Evolutionary conservation across 2,888 invertebrate species (phyloP), one percentile per base, ranked within the genome.

Genomic region (Boloria selene): DNA sequence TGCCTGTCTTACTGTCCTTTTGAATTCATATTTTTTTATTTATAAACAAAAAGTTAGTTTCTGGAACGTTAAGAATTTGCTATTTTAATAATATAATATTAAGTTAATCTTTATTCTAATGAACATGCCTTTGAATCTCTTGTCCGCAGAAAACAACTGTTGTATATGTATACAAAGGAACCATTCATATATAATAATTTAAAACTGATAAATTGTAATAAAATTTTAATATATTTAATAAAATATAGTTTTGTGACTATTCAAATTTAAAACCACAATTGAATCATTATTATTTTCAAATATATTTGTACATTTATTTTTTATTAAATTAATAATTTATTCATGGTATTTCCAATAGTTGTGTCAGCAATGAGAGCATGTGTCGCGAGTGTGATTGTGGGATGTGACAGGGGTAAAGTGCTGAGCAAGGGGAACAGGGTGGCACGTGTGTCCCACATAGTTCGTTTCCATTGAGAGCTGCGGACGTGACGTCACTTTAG

Each of bases 381-480:
- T 75, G 82, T 82, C 81, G 82, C 80, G 77, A 78, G 79, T 81
- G 81, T 76, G 81, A 75, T 78, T 73, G 77, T 65, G 74, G 65
- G 71, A 70, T 74, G 70, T 62, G 59, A 22, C 69, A 59, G 68
- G 70, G 67, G 67, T 69, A 62, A 68, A 66, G 64, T 62, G 72
- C 67, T 70, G 67, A 68, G 70, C 66, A 76, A 73, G 77, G 75
- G 78, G 72, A 59, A 47, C 49, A 14, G 72, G 75, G 76, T 78
- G 88, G 86, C 90, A 91, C 90, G 90, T 90, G 91, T 90, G 90
- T 82, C 89, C 88, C 87, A 89, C 87, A 90, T 89, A 85, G 80
- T 79, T 82, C 76, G 81, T 81, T 81, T 81, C 83, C 88, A 87
- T 87, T 85, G 85, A 87, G 82, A 77, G 76, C 71, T 72, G 75